A percentile compares a stretch with the other conserved stretches of the same genome.
Conservation (phyloP, 2,888 invertebrate species). For the Tipula helvola region DNA sequence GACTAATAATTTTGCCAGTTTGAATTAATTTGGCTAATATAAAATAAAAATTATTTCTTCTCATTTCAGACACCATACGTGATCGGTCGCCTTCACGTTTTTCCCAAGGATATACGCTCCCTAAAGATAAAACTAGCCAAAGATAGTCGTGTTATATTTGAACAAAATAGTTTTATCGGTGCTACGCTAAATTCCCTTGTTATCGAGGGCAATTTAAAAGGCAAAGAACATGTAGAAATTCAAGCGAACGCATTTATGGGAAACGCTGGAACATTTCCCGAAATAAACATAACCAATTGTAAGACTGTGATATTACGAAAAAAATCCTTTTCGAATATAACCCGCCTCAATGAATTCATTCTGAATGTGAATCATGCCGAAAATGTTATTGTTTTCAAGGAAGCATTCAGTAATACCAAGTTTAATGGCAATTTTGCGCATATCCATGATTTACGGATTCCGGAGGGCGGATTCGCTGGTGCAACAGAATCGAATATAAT, state of each 20-base stretch:
- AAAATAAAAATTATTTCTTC: neutral
- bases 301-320: constrained; percentile 25
- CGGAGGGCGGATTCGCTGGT: constrained; percentile 28
- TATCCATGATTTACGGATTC: constrained; percentile 25
- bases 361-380: constrained; percentile 25
- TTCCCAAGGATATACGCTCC: constrained; percentile 18
- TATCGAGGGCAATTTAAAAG: constrained; percentile 23
- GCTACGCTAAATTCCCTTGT: constrained; percentile 27
- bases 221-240: constrained; percentile 28
- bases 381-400: constrained; percentile 23
- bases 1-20: too few relatives aligned
- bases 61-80: neutral
- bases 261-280: constrained; percentile 30
- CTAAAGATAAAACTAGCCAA: constrained; percentile 24
- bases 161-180: constrained; percentile 19
- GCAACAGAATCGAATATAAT: constrained; percentile 24
- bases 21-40: too few relatives aligned
- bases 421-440: constrained; percentile 25
- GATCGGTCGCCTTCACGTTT: neutral
- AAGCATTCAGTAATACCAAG: constrained; percentile 28
- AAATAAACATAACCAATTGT: constrained; percentile 26
- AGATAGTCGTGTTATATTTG: constrained; percentile 22
- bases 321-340: constrained; percentile 22
- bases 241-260: constrained; percentile 25
- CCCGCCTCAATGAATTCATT: constrained; percentile 25